These are phyloP conservation scores for Virgularia gustaviana DNA, from an alignment of 92 coral and sea anemone species.

Conservation along the genomic window DNA sequence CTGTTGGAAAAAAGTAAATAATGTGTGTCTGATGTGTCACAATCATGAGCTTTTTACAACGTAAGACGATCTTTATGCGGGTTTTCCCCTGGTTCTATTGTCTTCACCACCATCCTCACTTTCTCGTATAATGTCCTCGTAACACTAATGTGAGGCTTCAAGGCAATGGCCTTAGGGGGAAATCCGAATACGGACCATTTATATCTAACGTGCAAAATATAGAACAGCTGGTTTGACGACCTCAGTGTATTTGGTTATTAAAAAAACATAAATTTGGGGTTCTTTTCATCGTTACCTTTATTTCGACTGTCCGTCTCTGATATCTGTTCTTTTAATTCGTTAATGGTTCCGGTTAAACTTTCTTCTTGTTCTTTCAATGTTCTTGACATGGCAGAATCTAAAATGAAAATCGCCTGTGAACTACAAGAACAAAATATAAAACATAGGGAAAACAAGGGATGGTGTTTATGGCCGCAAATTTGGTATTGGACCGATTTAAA, in stretches of 20 bases:
- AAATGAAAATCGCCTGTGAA: not conserved
- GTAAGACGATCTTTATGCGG: not conserved
- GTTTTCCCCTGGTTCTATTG: not conserved
- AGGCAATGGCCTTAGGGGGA: too few species aligned
- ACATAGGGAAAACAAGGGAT: not conserved
- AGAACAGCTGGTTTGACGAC: too few species aligned
- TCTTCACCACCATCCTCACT: too few species aligned
- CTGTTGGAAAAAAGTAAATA: slow-evolving; percentile 31
- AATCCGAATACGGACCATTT: too few species aligned
- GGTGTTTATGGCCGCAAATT: not conserved
- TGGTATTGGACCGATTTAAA: too few species aligned
- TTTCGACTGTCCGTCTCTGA: slow-evolving; percentile 64
- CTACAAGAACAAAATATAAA: not conserved
- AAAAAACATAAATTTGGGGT: too few species aligned
- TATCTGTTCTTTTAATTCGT: slow-evolving; percentile 65
- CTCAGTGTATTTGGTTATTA: too few species aligned
- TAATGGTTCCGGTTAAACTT: slow-evolving; percentile 54
- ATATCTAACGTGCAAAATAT: too few species aligned
- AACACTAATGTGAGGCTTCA: too few species aligned
- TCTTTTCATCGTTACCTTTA: too few species aligned
- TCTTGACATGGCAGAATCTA: slow-evolving; percentile 52
- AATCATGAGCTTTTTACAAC: not conserved
- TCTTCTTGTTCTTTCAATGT: slow-evolving; percentile 63
- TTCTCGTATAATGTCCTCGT: too few species aligned
- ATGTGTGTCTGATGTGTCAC: not conserved